These are phyloP conservation scores for Picus viridis DNA, from an alignment of 2,797 vertebrate species.

Conservation along the genomic window DNA sequence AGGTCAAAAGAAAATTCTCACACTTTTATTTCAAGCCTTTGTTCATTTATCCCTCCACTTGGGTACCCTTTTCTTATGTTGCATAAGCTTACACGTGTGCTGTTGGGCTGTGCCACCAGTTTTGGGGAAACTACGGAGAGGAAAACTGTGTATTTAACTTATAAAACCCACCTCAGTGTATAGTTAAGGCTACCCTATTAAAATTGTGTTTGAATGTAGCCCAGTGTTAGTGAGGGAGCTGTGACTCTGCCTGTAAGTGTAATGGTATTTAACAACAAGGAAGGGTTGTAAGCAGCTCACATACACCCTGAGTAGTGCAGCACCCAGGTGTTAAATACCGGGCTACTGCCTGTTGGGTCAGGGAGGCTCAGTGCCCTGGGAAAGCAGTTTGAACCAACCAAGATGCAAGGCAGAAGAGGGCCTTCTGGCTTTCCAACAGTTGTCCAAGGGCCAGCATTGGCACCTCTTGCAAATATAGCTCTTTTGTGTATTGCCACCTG, in stretches of 20 bases:
- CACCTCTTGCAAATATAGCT: conserved; percentile 16
- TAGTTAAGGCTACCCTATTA: not conserved
- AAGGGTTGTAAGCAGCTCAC: not conserved
- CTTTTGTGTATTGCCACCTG: not conserved
- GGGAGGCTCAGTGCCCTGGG: not conserved
- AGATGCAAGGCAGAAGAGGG: not conserved
- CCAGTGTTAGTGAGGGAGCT: not conserved
- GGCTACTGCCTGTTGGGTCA: not conserved
- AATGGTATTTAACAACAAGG: conserved; percentile 4
- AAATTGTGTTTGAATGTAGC: not conserved
- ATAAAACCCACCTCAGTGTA: not conserved
- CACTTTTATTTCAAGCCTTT: not conserved
- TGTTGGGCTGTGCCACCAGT: fast-evolving
- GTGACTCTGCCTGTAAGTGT: conserved; percentile 14
- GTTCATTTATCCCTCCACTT: not conserved
- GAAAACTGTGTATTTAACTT: not conserved
- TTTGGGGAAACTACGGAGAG: not conserved
- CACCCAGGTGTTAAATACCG: not conserved
- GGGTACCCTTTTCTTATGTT: not conserved
- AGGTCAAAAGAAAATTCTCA: not conserved
- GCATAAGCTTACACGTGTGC: not conserved
- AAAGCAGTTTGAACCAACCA: not conserved
- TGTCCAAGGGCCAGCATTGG: not conserved
- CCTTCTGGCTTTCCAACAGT: not conserved
- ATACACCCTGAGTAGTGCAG: not conserved